A percentile compares a stretch with the other conserved stretches of the same genome.
Evolutionary conservation across 2,888 invertebrate genomes (phyloP).

Genomic region (Diabrotica balteata): DNA sequence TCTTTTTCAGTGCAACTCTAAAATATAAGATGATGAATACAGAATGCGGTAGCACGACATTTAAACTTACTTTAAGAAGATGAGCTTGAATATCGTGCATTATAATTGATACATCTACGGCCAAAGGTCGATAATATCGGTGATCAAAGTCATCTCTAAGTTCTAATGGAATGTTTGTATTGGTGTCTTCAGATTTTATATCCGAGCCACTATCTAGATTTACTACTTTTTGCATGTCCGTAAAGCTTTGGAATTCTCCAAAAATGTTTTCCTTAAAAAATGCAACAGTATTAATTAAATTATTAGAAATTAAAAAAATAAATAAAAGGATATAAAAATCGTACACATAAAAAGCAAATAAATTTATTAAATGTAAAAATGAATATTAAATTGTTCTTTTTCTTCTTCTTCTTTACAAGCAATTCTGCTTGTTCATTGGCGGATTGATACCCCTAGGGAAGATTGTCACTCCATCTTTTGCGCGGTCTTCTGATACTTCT

Average conservation of each 20-base stretch:
- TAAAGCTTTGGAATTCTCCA: constrained; percentile 93
- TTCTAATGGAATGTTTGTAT: constrained; percentile 74
- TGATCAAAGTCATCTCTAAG: constrained; percentile 85
- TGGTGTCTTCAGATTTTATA: constrained; percentile 71
- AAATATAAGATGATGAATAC: constrained; percentile 37
- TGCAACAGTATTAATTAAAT: too few relatives aligned
- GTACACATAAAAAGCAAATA: background rate
- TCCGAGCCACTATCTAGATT: constrained; percentile 59
- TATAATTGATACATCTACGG: constrained; percentile 90
- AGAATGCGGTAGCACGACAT: constrained; percentile 1
- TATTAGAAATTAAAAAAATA: too few relatives aligned
- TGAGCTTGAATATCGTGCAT: constrained; percentile 97
- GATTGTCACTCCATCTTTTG: too few relatives aligned
- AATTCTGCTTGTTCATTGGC: too few relatives aligned
- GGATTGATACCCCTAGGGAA: too few relatives aligned
- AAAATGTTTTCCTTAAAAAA: constrained; percentile 89
- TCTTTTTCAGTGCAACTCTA: constrained; percentile 88
- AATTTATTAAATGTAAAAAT: background rate
- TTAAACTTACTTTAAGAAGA: constrained; percentile 72
- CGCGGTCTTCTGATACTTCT: too few relatives aligned
- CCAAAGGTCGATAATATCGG: constrained; percentile 85
- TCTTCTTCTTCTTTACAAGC: too few relatives aligned
- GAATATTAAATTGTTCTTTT: background rate
- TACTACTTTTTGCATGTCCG: constrained; percentile 80
- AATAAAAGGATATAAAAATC: background rate